phyloP scores from a whole-genome alignment of 2,888 invertebrate genomes.

The Macropis europaea region DNA sequence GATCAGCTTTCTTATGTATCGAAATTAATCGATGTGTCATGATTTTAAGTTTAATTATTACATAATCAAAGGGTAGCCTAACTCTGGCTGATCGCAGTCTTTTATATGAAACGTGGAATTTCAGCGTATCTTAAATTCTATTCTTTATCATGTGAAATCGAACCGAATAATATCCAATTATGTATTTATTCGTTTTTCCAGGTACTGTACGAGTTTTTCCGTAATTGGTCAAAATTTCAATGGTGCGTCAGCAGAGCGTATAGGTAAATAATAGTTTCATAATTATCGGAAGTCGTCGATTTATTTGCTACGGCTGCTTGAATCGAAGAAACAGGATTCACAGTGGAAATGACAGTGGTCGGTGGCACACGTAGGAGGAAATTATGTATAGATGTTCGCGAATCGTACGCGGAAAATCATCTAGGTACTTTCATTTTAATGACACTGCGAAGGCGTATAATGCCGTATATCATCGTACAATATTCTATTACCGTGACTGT shows the following conservation, averaged over 20 bases:
- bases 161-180: too few relatives aligned
- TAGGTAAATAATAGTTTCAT: neutral
- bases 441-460: too few relatives aligned
- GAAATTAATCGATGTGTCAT: too few relatives aligned
- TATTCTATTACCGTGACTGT: too few relatives aligned
- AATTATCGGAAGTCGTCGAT: constrained; percentile 42
- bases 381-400: neutral
- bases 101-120: too few relatives aligned
- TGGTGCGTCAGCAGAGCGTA: neutral
- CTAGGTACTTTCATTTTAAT: neutral
- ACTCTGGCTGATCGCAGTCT: too few relatives aligned
- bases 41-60: too few relatives aligned
- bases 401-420: neutral
- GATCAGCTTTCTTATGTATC: too few relatives aligned
- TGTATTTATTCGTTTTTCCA: neutral
- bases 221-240: neutral
- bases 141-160: too few relatives aligned
- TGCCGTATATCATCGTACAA: too few relatives aligned
- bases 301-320: constrained; percentile 15
- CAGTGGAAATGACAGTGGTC: neutral
- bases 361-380: neutral
- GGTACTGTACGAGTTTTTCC: neutral
- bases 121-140: too few relatives aligned
- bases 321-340: neutral
- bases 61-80: too few relatives aligned